Percentiles rank a stretch among this genome's conserved stretches.
Evolutionary conservation across 2,888 invertebrate genomes (phyloP).

Genomic region (Galeruca laticollis): DNA sequence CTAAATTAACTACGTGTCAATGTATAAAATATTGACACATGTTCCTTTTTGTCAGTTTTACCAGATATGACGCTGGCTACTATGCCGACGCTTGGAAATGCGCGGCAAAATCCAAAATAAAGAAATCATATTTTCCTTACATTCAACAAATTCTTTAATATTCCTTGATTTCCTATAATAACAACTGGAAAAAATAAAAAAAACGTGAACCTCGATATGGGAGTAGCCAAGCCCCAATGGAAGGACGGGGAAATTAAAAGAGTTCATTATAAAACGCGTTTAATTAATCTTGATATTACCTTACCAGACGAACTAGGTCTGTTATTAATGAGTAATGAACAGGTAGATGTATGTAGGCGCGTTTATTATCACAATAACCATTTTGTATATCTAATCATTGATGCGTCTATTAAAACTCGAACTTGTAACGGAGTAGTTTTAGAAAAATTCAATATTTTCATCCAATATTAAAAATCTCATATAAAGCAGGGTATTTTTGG

Average conservation of each 20-base stretch:
- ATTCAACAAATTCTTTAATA: too few relatives aligned
- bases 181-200: neutral
- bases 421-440: too few relatives aligned
- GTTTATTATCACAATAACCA: constrained; percentile 48
- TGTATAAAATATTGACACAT: too few relatives aligned
- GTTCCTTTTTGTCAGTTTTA: too few relatives aligned
- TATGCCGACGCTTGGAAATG: too few relatives aligned
- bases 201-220: constrained; percentile 20
- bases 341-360: constrained; percentile 42
- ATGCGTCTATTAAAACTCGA: constrained; percentile 34
- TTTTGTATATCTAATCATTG: constrained; percentile 7
- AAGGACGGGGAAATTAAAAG: constrained; percentile 46
- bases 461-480: too few relatives aligned
- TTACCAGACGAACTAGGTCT: constrained; percentile 46
- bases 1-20: too few relatives aligned
- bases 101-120: too few relatives aligned
- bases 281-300: constrained; percentile 53
- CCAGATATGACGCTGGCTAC: too few relatives aligned
- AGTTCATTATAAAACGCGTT: constrained; percentile 52
- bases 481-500: too few relatives aligned
- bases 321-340: constrained; percentile 51
- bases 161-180: neutral
- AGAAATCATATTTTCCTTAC: too few relatives aligned
- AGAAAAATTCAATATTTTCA: too few relatives aligned
- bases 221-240: constrained; percentile 36